These are phyloP conservation scores for Steinernema hermaphroditum DNA, from an alignment of 2,888 invertebrate genomes.

Conservation along the genomic window DNA sequence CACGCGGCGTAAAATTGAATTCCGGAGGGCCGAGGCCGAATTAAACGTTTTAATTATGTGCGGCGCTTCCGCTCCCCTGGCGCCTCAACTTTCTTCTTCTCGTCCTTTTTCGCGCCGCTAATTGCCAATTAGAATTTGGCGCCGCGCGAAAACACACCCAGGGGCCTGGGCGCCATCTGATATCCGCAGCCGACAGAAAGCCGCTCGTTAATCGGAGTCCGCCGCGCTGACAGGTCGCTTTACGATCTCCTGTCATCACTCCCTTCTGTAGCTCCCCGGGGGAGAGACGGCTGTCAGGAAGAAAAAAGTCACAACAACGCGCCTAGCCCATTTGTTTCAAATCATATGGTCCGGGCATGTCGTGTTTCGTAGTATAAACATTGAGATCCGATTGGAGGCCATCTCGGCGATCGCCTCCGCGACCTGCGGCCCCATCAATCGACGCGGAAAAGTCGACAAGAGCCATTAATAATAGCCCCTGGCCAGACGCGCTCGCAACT, in stretches of 20 bases:
- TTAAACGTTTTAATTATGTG: conserved; percentile 20
- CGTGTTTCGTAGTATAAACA: conserved; percentile 23
- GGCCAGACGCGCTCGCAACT: not conserved
- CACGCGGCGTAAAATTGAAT: not conserved
- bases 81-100: conserved; percentile 10
- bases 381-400: conserved; percentile 9
- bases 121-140: conserved; percentile 25
- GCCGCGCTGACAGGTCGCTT: conserved; percentile 2
- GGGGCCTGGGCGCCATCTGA: not conserved
- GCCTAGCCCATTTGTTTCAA: conserved; percentile 21
- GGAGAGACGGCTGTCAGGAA: not conserved
- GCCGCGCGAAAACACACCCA: conserved; percentile 4
- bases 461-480: conserved; percentile 1
- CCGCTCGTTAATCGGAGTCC: not conserved
- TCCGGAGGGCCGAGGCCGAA: not conserved
- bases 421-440: conserved; percentile 17
- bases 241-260: not conserved
- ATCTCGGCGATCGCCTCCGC: not conserved
- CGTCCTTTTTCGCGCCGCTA: not conserved
- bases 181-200: not conserved
- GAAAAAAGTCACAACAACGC: conserved; percentile 5
- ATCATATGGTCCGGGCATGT: conserved; percentile 20
- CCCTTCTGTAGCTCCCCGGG: too few relatives aligned
- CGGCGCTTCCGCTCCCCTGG: not conserved
- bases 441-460: conserved; percentile 13